phyloP scores from a whole-genome alignment of 2,113 vertebrate species.

The Ciconia maguari region DNA sequence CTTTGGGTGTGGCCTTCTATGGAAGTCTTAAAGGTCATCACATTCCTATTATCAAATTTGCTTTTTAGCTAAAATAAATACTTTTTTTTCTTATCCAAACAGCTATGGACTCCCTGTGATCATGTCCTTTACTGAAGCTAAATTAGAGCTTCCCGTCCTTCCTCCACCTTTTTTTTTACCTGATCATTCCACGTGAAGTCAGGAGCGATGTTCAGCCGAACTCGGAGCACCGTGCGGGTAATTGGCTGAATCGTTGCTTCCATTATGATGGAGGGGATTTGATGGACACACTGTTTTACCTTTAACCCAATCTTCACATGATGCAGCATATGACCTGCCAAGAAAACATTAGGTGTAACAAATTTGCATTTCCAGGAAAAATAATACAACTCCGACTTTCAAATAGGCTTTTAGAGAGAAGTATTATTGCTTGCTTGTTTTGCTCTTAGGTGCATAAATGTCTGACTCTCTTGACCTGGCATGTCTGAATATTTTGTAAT shows the following conservation, averaged over 20 bases:
- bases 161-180: slow-evolving; percentile 70
- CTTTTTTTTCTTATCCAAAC: neutral
- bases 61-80: neutral
- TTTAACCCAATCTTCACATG: slow-evolving; percentile 94
- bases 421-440: slow-evolving; percentile 69
- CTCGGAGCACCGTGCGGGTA: slow-evolving; percentile 92
- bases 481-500: slow-evolving; percentile 78
- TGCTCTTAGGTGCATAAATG: slow-evolving; percentile 68
- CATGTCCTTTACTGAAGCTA: neutral
- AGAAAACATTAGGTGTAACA: slow-evolving; percentile 65
- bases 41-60: neutral
- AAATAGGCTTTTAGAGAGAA: slow-evolving; percentile 63
- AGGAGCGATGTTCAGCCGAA: slow-evolving; percentile 83
- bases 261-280: slow-evolving; percentile 92
- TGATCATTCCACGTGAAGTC: slow-evolving; percentile 97
- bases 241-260: slow-evolving; percentile 96
- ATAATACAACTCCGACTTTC: slow-evolving; percentile 65
- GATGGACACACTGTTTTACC: slow-evolving; percentile 96
- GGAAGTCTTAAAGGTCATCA: neutral
- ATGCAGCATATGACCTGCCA: slow-evolving; percentile 95
- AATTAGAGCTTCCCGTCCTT: neutral
- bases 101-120: neutral
- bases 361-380: slow-evolving; percentile 63
- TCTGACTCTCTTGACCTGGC: slow-evolving; percentile 73
- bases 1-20: neutral